A percentile compares a stretch with the other conserved stretches of the same genome.
These are phyloP conservation scores for Anastatus disparis DNA, from an alignment of 1,140 invertebrate genomes.

Conservation along the genomic window DNA sequence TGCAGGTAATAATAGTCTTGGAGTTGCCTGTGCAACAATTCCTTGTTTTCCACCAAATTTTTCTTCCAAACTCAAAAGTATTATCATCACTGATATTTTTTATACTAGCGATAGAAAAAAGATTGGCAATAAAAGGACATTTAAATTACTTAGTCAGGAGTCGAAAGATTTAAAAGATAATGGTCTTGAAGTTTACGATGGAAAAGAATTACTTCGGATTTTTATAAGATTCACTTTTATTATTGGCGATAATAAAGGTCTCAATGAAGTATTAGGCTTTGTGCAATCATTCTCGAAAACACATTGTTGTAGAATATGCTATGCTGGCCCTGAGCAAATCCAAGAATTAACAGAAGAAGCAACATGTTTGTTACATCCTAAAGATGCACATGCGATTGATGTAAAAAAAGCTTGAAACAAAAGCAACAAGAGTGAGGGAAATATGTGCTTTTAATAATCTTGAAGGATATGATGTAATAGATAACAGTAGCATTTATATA, in stretches of 20 bases:
- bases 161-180: constrained; percentile 38
- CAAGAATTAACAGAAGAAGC: constrained; percentile 11
- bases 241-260: constrained; percentile 38
- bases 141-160: constrained; percentile 36
- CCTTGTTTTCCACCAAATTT: constrained; percentile 29
- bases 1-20: constrained; percentile 31
- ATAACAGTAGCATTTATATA: constrained; percentile 13
- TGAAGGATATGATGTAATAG: constrained; percentile 28
- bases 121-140: constrained; percentile 33
- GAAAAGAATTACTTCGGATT: constrained; percentile 9
- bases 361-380: background rate
- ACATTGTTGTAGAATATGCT: constrained; percentile 38
- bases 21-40: constrained; percentile 19
- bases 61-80: constrained; percentile 21
- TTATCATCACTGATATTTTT: constrained; percentile 23
- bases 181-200: constrained; percentile 23
- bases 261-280: constrained; percentile 37
- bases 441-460: constrained; percentile 17
- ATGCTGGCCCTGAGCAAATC: constrained; percentile 2
- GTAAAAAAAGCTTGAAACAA: background rate
- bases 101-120: constrained; percentile 34
- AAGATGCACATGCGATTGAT: constrained; percentile 23
- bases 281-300: constrained; percentile 27
- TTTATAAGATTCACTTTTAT: constrained; percentile 34
- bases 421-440: constrained; percentile 24